Evolutionary conservation across 1,140 invertebrate species (phyloP), one percentile per base, ranked within the genome.

Genomic region (Bathynomus jamesi): DNA sequence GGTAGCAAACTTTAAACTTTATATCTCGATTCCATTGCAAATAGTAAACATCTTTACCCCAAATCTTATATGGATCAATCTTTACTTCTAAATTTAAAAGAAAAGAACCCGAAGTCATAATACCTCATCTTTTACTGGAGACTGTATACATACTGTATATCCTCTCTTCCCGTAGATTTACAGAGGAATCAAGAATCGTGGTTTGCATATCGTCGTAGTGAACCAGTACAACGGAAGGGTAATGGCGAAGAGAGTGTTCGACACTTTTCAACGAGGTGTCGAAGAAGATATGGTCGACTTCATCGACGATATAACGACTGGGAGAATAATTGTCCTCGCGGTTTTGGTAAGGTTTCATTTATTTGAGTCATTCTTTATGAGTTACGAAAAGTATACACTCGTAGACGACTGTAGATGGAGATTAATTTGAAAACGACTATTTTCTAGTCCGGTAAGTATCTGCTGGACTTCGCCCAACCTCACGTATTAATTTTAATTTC

Each of bases 301-400:
- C 30, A 28, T 70, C 10, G 69, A 70, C 31, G 66, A 68, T 29
- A 46, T 68, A n/a, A 40, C 28, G 17, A 4, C 29, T 53, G 66
- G 66, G 28, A 31, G 66, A 5, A 40, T 68, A 0, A 46, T 68
- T 24, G 66, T 68, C 66, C 60, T 68, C 21, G 66, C 66, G 3
- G 32, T 68, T 7, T 24, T 40, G 21, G 66, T 68, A 24, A 68
- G 66, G 8, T 11, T 62, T 21, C 5, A 8, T 62, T 21, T 62
- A 62, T 62, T 21, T 62, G 5, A n/a, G n/a, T 8, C 11, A 21
- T 10, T 67, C 11, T 7, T 61, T 25, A 4, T 61, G 21, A 24
- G 5, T 7, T 61, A 7, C 27, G 21, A 25, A 10, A 61, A 61
- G 21, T 61, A 11, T n/a, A 24, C 21, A 24, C 27, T 61, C 27